A percentile compares a stretch with the other conserved stretches of the same genome.
Evolutionary conservation across 1,140 invertebrate genomes (phyloP).

Genomic region (Bombus consobrinus): DNA sequence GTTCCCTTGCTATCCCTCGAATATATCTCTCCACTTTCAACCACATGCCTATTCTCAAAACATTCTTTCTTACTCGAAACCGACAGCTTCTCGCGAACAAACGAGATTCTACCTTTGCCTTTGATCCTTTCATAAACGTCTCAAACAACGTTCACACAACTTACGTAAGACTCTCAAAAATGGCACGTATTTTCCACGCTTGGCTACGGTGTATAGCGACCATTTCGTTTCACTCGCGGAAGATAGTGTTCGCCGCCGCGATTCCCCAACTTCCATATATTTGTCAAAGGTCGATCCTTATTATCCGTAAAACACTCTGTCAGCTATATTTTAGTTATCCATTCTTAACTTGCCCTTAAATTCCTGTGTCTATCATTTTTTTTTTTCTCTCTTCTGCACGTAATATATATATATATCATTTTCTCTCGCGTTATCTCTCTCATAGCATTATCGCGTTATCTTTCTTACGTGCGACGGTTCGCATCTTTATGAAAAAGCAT

Average conservation of each 20-base stretch:
- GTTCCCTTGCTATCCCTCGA: background rate
- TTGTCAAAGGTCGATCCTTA: background rate
- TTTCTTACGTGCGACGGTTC: background rate
- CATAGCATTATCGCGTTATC: background rate
- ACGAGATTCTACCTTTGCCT: background rate
- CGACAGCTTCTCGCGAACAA: background rate
- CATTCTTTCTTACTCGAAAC: background rate
- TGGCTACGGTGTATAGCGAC: no score
- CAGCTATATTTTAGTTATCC: no score
- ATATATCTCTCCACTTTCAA: background rate
- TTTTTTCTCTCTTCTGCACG: no score
- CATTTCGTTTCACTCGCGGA: background rate
- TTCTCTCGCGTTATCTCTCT: no score
- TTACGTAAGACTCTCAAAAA: background rate
- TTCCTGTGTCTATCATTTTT: no score
- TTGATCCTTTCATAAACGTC: background rate
- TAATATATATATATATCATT: no score
- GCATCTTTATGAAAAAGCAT: background rate
- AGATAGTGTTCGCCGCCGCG: background rate
- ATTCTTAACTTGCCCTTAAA: no score
- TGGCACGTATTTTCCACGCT: background rate
- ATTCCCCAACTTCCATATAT: background rate
- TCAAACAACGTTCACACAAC: background rate
- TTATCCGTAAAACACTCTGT: no score
- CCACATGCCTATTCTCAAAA: background rate